Conservation (phyloP, 2,113 vertebrate genomes). For the Ariopsis seemanni region DNA sequence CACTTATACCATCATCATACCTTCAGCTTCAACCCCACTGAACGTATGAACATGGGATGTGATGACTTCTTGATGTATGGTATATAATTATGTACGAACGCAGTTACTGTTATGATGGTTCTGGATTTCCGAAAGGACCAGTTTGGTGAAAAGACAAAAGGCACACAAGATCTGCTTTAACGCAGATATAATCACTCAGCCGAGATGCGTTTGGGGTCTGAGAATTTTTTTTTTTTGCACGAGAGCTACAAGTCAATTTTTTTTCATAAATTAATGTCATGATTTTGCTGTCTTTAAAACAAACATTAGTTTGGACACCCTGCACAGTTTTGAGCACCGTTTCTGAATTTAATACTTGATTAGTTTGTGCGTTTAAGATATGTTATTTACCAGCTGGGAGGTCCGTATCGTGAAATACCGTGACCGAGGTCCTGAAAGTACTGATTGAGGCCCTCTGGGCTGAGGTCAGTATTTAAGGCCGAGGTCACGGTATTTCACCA, state of each 20-base stretch:
- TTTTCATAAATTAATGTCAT: background rate
- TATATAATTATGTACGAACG: background rate
- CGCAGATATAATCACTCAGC: no score
- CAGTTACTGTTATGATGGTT: background rate
- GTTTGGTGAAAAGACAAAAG: background rate
- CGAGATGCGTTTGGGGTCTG: background rate
- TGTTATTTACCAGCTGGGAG: no score
- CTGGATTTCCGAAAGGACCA: background rate
- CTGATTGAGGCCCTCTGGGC: no score
- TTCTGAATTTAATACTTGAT: background rate
- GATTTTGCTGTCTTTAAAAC: background rate
- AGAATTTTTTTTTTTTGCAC: background rate
- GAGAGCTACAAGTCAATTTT: background rate
- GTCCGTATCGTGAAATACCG: no score
- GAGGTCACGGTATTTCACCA: no score
- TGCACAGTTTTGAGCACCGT: background rate
- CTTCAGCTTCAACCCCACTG: background rate
- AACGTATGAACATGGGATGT: background rate
- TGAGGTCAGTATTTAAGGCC: no score
- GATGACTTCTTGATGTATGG: background rate
- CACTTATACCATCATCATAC: background rate
- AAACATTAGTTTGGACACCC: background rate
- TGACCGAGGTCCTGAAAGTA: no score
- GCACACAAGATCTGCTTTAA: no score
- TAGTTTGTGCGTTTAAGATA: background rate